These are phyloP conservation scores for Novumbra hubbsi DNA, from an alignment of 2,797 vertebrate species.

Conservation along the genomic window DNA sequence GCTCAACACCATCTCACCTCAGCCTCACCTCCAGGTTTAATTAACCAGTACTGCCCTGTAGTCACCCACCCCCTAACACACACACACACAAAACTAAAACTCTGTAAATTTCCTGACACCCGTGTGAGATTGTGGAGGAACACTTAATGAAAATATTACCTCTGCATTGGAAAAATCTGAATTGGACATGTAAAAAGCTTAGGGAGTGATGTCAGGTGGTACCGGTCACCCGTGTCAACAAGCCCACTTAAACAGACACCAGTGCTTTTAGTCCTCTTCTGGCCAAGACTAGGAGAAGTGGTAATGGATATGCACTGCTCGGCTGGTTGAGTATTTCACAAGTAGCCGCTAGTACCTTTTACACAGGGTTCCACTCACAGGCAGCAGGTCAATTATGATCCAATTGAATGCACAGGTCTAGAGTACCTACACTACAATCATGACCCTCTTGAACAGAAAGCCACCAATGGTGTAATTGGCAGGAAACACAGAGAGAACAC, in stretches of 20 bases:
- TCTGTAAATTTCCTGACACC: background rate
- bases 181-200: background rate
- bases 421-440: slow-evolving; percentile 73
- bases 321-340: slow-evolving; percentile 54
- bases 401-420: slow-evolving; percentile 69
- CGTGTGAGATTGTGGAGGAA: background rate
- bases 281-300: slow-evolving; percentile 44
- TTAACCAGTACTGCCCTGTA: background rate
- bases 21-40: background rate
- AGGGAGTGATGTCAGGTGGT: background rate
- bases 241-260: slow-evolving; percentile 12
- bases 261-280: slow-evolving; percentile 50
- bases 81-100: background rate
- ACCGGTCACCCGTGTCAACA: background rate
- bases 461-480: slow-evolving; percentile 71
- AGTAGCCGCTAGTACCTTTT: slow-evolving; percentile 62
- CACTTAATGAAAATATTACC: background rate
- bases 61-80: background rate
- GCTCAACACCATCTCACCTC: slow-evolving; percentile 19
- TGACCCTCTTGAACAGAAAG: slow-evolving; percentile 70
- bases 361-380: slow-evolving; percentile 62
- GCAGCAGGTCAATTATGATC: slow-evolving; percentile 75
- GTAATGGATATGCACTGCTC: slow-evolving; percentile 39
- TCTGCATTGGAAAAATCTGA: background rate
- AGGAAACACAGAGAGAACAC: slow-evolving; percentile 20